Conservation (phyloP, 2,797 vertebrate genomes). For the Centroberyx gerrardi region DNA sequence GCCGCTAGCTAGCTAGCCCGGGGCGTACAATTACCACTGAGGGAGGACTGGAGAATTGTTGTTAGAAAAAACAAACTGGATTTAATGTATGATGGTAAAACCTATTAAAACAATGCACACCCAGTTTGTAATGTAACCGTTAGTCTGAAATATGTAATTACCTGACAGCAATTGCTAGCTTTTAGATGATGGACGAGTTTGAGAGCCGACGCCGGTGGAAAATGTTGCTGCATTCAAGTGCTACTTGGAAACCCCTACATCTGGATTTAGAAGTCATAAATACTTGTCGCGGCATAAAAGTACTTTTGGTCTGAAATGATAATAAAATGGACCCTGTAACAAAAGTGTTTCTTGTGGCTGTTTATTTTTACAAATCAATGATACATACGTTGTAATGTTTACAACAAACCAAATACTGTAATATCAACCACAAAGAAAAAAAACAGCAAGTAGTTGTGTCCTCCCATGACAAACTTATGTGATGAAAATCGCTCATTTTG, state of each 20-base stretch:
- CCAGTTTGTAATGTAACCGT: rapidly evolving
- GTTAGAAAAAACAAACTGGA: neutral
- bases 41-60: constrained; percentile 10
- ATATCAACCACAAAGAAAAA: no score
- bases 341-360: no score
- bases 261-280: no score
- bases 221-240: constrained; percentile 45
- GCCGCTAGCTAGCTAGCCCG: constrained; percentile 52
- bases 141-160: neutral
- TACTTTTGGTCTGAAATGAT: no score
- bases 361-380: no score
- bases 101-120: neutral
- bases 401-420: no score
- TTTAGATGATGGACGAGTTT: constrained; percentile 45
- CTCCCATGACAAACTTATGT: no score
- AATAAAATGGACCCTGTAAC: no score
- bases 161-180: constrained; percentile 12
- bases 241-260: constrained; percentile 29
- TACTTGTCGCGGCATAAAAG: no score
- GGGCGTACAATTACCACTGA: constrained; percentile 20
- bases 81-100: neutral
- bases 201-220: constrained; percentile 35
- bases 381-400: no score
- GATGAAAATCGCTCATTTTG: no score
- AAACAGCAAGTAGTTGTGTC: no score